phyloP scores from a whole-genome alignment of 1,140 invertebrate species.

The Bombus difficillimus region DNA sequence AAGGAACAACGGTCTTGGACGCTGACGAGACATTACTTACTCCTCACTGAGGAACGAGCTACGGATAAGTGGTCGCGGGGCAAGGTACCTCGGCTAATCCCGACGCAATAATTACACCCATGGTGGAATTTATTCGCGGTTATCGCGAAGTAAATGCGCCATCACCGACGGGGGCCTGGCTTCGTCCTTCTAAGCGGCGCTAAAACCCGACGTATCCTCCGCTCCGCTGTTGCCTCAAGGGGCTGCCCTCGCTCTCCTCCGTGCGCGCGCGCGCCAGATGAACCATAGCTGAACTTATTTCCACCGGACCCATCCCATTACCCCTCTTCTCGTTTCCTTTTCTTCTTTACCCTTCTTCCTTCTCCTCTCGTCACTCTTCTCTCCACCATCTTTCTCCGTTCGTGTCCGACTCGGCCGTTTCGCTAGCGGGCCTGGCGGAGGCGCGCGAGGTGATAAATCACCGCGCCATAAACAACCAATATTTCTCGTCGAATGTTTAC shows the following conservation, averaged over 20 bases:
- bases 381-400: background rate
- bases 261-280: conserved; percentile 55
- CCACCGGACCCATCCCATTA: conserved; percentile 58
- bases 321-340: conserved; percentile 13
- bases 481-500: conserved; percentile 83
- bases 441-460: conserved; percentile 81
- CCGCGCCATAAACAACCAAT: conserved; percentile 82
- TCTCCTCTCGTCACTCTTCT: background rate
- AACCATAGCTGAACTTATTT: conserved; percentile 72
- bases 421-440: conserved; percentile 44
- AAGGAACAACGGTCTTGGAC: conserved; percentile 16
- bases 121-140: conserved; percentile 64
- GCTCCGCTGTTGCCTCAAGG: background rate
- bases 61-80: background rate
- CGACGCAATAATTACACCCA: conserved; percentile 53
- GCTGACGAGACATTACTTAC: conserved; percentile 51
- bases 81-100: conserved; percentile 25
- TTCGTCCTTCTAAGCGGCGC: conserved; percentile 65
- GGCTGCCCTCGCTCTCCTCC: conserved; percentile 7
- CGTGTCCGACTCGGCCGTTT: conserved; percentile 28
- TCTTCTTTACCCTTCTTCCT: background rate
- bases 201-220: conserved; percentile 56
- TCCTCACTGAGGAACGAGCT: background rate
- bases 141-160: conserved; percentile 62
- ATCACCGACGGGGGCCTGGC: conserved; percentile 14